These are phyloP conservation scores for Temnothorax nylanderi DNA, from an alignment of 1,140 invertebrate genomes.

Conservation along the genomic window DNA sequence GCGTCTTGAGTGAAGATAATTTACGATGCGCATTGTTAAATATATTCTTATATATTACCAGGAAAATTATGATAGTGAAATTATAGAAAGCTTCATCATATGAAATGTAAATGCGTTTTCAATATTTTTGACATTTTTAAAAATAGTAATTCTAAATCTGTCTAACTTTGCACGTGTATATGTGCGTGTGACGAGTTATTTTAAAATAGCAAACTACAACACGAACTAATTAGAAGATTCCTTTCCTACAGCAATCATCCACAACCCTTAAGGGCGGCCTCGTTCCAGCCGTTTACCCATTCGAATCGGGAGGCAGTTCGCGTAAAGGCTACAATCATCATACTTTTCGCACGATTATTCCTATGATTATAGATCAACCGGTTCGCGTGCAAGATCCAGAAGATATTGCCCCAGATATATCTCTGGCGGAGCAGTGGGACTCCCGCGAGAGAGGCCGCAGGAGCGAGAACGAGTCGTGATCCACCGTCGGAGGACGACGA, in stretches of 20 bases:
- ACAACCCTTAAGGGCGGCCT: neutral
- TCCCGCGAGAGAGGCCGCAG: slow-evolving; percentile 69
- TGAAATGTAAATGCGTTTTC: neutral
- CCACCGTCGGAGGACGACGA: slow-evolving; percentile 64
- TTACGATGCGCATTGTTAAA: neutral
- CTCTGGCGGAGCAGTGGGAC: slow-evolving; percentile 61
- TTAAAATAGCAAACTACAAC: neutral
- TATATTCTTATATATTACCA: neutral
- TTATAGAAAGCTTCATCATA: neutral
- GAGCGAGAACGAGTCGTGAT: slow-evolving; percentile 82
- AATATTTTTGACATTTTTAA: neutral
- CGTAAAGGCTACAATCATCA: slow-evolving; percentile 50
- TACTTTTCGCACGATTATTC: slow-evolving; percentile 50
- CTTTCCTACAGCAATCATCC: neutral
- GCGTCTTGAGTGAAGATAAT: neutral
- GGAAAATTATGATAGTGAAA: neutral
- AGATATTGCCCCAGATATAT: slow-evolving; percentile 67
- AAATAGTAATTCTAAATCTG: neutral
- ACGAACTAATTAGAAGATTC: neutral
- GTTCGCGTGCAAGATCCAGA: slow-evolving; percentile 19
- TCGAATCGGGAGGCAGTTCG: slow-evolving; percentile 18
- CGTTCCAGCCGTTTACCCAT: neutral
- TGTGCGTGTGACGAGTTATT: neutral
- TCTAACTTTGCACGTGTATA: neutral
- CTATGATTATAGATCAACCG: slow-evolving; percentile 34